Percentiles rank a stretch among this genome's conserved stretches.
Conservation (phyloP, 1,140 invertebrate genomes). For the Copidosoma floridanum region DNA sequence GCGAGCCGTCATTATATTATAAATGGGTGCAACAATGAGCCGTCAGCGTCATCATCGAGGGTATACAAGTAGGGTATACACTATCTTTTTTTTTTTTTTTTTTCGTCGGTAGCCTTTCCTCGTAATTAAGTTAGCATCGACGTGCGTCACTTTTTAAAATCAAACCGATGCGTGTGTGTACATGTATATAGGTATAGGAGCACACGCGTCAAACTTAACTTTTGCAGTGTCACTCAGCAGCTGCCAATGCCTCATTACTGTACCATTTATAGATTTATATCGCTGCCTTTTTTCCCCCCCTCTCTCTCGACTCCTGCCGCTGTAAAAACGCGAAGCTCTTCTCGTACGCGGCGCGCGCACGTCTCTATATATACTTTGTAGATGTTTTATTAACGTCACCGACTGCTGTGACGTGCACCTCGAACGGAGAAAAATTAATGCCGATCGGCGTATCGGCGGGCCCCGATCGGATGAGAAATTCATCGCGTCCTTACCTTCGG, state of each 20-base stretch:
- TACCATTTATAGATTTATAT: slow-evolving; percentile 16
- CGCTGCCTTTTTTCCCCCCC: neutral
- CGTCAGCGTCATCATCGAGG: no score
- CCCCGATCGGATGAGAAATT: no score
- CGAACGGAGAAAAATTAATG: neutral
- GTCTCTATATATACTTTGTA: no score
- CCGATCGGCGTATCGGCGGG: neutral
- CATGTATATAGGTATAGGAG: no score
- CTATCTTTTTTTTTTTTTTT: no score
- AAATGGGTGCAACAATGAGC: no score
- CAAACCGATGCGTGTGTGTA: no score
- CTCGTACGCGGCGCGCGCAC: no score
- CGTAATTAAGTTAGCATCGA: slow-evolving; percentile 12
- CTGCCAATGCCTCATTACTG: neutral
- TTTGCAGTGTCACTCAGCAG: slow-evolving; percentile 11
- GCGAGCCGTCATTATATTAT: no score
- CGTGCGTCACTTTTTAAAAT: neutral
- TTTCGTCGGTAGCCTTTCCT: neutral
- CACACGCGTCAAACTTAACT: neutral
- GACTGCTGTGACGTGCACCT: no score
- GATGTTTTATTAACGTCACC: slow-evolving; percentile 10
- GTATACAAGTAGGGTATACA: no score
- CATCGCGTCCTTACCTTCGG: neutral
- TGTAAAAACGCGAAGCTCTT: no score
- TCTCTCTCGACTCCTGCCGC: neutral